Percentiles rank a stretch among this genome's conserved stretches.
Conservation (phyloP, 2,113 vertebrate genomes). For the Notechis scutatus region DNA sequence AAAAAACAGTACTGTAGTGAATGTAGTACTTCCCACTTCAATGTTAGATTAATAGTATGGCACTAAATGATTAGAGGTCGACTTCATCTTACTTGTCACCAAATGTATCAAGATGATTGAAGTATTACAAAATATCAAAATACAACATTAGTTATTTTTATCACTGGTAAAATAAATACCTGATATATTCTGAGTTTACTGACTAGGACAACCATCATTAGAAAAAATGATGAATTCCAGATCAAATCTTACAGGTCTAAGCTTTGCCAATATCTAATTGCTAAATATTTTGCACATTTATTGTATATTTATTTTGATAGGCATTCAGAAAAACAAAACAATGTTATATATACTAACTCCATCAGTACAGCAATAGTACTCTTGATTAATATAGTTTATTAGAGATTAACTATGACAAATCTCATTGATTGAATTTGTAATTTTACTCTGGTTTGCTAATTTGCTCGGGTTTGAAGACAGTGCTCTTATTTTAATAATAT, state of each 20-base stretch:
- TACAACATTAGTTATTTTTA: neutral
- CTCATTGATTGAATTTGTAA: neutral
- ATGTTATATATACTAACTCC: neutral
- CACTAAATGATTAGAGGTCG: neutral
- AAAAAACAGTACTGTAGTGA: neutral
- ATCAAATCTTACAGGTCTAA: neutral
- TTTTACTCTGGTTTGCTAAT: neutral
- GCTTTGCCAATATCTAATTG: neutral
- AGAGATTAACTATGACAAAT: neutral
- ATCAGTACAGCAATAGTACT: neutral
- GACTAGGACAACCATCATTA: neutral
- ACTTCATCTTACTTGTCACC: neutral
- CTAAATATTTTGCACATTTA: neutral
- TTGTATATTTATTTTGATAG: neutral
- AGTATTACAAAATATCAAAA: neutral
- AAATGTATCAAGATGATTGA: neutral
- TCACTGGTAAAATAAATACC: neutral
- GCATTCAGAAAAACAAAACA: neutral
- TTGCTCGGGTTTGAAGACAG: neutral
- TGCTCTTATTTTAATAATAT: neutral
- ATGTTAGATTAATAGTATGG: neutral
- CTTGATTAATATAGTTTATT: neutral
- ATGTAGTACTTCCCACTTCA: neutral
- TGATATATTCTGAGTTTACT: neutral
- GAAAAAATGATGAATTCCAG: neutral